Percentiles rank a stretch among this genome's conserved stretches.
phyloP scores from a whole-genome alignment of 2,797 vertebrate species.

The Propithecus deckenii region DNA sequence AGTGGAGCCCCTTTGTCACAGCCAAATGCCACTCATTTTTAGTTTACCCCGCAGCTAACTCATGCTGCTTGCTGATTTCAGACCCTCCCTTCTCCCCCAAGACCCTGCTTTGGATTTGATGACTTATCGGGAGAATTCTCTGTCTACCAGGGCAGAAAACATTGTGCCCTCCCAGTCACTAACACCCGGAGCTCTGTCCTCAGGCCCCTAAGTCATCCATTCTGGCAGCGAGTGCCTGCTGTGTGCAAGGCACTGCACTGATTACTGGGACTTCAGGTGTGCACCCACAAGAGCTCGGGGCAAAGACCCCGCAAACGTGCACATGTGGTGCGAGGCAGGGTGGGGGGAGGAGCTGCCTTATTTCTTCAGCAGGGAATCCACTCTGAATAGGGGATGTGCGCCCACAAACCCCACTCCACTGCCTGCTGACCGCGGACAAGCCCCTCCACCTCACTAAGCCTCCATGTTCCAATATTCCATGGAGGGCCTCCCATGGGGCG shows the following conservation, averaged over 20 bases:
- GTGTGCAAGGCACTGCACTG: accelerated
- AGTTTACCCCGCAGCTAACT: neutral
- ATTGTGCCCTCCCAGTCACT: neutral
- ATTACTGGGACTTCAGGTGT: neutral
- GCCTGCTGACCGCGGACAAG: neutral
- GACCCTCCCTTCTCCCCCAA: neutral
- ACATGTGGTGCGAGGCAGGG: neutral
- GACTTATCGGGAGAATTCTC: neutral
- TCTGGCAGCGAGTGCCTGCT: neutral
- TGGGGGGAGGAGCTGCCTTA: accelerated
- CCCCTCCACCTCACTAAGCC: neutral
- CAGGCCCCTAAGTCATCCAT: neutral
- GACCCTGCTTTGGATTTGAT: neutral
- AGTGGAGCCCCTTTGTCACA: neutral
- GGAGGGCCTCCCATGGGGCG: neutral
- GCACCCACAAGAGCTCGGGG: neutral
- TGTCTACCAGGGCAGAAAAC: neutral
- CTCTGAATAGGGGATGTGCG: accelerated
- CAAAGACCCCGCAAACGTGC: neutral
- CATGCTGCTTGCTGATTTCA: neutral
- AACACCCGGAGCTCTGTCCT: neutral
- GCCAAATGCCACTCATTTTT: neutral
- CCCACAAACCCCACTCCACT: neutral
- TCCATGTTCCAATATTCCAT: neutral
- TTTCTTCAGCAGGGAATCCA: neutral